These are phyloP conservation scores for Prionailurus bengalensis DNA, from an alignment of 2,113 vertebrate genomes.

Conservation along the genomic window DNA sequence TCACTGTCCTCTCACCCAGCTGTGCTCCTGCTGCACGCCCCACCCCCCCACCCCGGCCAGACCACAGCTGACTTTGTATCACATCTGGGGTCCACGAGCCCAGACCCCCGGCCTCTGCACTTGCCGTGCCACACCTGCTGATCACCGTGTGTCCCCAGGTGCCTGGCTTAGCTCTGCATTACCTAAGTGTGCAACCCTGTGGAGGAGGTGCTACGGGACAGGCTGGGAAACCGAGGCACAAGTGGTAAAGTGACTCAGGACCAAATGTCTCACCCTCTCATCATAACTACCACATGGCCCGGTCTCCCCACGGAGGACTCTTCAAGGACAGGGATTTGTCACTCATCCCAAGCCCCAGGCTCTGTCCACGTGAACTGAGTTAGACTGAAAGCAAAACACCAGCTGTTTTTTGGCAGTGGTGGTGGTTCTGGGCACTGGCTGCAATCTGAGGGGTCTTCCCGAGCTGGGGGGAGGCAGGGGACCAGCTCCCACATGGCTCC, in stretches of 20 bases:
- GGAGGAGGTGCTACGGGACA: rapidly evolving
- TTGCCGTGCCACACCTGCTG: neutral
- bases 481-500: rapidly evolving
- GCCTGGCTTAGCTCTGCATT: rapidly evolving
- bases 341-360: neutral
- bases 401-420: neutral
- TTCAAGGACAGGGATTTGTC: neutral
- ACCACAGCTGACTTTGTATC: rapidly evolving
- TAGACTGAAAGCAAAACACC: rapidly evolving
- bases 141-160: neutral
- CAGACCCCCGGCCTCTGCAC: no score
- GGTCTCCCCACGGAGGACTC: rapidly evolving
- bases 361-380: neutral
- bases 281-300: rapidly evolving
- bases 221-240: neutral
- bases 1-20: rapidly evolving
- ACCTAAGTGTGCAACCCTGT: rapidly evolving
- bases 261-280: rapidly evolving
- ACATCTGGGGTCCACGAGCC: no score
- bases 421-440: neutral
- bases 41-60: rapidly evolving
- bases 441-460: neutral
- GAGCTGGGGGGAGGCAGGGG: neutral
- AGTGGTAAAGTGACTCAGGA: rapidly evolving
- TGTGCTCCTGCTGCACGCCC: no score